Base-by-base conservation (phyloP, 2,113 vertebrate genomes). In the Pseudorectes ferrugineus region DNA sequence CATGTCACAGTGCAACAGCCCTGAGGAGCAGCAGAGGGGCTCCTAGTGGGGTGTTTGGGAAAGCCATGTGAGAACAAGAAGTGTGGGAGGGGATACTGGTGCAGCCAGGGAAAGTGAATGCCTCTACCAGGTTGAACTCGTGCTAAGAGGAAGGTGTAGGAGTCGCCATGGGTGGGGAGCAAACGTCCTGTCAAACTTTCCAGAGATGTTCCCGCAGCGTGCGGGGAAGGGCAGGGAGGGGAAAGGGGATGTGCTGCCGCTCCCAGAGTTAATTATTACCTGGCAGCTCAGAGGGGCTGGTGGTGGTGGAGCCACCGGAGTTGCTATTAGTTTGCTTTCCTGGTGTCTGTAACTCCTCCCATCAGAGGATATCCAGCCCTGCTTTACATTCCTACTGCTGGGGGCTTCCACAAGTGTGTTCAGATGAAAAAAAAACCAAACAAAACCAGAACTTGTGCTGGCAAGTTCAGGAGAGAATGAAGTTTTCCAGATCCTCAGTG, bases 131-230 rank as follows among this genome's bases (percentile, higher is more conserved):
- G 63, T 36, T 70, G n/a, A 57, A 26, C 89, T 58, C 22, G n/a
- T 89, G 92, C 79, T 93, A 35, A 92, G 92, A 85, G 93, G 85
- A 72, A 88, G 73, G 95, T 96, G 92, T 42, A 86, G 26, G 14
- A 81, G 81, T 89, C 2, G 7, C 84, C 19, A 14, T 71, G 83
- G 72, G 76, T 93, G 72, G 40, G 85, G 48, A 95, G 48, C 35
- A 43, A 73, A 80, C 1, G n/a, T 95, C 96, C 94, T 87, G 90
- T 95, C 70, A 96, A 22, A 96, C 91, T 98, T 96, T 88, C 85
- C 67, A 6, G 38, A 79, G 95, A 40, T 74, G 66, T 86, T 93
- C 96, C 91, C 3, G 8, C 2, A 7, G 66, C 6, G 0, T 80
- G 42, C 1, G 2, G 90, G 96, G 77, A 96, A 92, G 65, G 89